Base-by-base conservation (phyloP, 2,113 vertebrate genomes). In the Tapirus terrestris region DNA sequence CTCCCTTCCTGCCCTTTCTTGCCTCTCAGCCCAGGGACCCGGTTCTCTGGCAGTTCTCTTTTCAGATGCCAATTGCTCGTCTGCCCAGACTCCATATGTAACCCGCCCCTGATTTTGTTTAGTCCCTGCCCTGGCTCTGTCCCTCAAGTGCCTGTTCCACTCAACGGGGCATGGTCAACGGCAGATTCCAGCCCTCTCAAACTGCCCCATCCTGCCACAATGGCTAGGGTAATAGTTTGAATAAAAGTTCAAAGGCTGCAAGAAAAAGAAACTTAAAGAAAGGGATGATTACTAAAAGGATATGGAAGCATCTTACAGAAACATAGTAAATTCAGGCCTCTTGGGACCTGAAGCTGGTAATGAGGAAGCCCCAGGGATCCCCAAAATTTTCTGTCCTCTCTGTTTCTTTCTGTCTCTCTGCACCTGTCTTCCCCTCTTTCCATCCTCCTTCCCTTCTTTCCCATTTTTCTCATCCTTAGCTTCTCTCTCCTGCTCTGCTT, bases 101-200 rank as follows among this genome's bases (percentile, higher is more conserved):
- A 63, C 7, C 60, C 23, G 29, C 3, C n/a, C 56, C 70, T 12
- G 31, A 87, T 48, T 68, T 58, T 13, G 1, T 7, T 23, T 73
- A 51, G 70, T 4, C 27, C 65, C 58, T 67, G 48, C 39, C 43
- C 63, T 63, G 70, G 27, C 27, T 53, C 39, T n/a, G 9, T 75
- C 76, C 27, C 31, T 67, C 33, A 33, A 36, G 87, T 1, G 9
- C 1, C 10, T 17, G 8, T 8, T 94, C 56, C 63, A 18, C 10
- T 31, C 56, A 8, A 1, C 0, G 0, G 23, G 33, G 75, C 36
- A 29, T 7, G 25, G 14, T n/a, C 72, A 45, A 3, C 0, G 48
- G 36, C 61, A 63, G 36, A 39, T 7, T 45, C 45, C 73, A 39
- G 25, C 67, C 10, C 36, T 48, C 25, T 29, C 89, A 18, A 29